Evolutionary conservation across 2,113 vertebrate genomes (phyloP), one percentile per base, ranked within the genome.

Genomic region (Lampris incognitus): DNA sequence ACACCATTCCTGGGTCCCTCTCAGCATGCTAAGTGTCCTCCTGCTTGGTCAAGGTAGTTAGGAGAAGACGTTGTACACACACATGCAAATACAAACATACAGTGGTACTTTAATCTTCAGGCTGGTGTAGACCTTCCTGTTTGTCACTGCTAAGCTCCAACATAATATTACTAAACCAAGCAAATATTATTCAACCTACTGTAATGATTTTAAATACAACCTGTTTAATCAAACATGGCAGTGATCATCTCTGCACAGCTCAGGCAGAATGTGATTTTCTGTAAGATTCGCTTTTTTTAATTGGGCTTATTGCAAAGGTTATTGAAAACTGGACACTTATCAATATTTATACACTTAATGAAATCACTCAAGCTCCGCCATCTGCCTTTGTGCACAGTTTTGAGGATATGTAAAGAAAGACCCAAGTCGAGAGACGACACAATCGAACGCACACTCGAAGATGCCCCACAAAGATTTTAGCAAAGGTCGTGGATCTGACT

Each of bases 11-110:
- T 71, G 76, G 72, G 71, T 86, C 66, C 37, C 78, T 85, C 66
- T 88, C 74, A 78, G 89, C 78, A 86, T 89, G 84, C 79, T 82
- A 76, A 83, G 65, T 74, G 69, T 86, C 75, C 70, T 66, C 50
- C 76, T 87, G 80, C 79, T 77, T 79, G 57, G 39, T 61, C 55
- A 69, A 86, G 78, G 86, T 73, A 79, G 74, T 80, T 71, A 76
- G 39, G 38, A 81, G 57, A 79, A 69, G 57, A 2, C 57, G 65
- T 68, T 70, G 54, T 73, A 76, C 39, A 78, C 44, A 54, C 10
- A 41, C 41, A 48, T 9, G 13, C 42, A 69, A 6, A 68, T 54
- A 76, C 38, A 78, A 66, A 74, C 52, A 10, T 50, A 57, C 58
- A 74, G 24, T 24, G 24, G 24, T 24, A 24, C 24, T 24, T 57